Evolutionary conservation across 2,113 vertebrate species (phyloP), one percentile per base, ranked within the genome.

Genomic region (Morone chrysops): DNA sequence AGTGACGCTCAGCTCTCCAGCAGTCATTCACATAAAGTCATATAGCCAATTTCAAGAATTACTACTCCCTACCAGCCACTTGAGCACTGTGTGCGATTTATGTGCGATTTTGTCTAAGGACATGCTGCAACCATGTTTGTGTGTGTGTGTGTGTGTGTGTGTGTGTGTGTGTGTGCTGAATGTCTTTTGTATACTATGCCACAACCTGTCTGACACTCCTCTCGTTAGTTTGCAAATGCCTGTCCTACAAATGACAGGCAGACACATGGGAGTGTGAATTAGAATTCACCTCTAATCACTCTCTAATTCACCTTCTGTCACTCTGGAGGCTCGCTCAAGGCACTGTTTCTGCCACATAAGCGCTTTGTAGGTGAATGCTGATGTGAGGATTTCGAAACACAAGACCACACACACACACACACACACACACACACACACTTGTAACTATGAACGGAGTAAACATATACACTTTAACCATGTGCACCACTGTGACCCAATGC

Each of bases 241-340:
- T 79, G 72, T 88, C 82, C 85, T 81, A 77, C 69, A 82, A 79
- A 84, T 90, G 86, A 90, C 91, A 92, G 89, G 88, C 75, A 82
- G 92, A 89, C 91, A 82, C 90, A 87, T 74, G 87, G 89, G 92
- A 87, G 70, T 83, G 83, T 92, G 87, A 91, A 93, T 93, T 94
- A 92, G 82, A 92, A 93, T 93, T 91, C 89, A 89, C 90, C 87
- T 93, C 79, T 93, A 91, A 93, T 92, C 85, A 90, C 87, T 88
- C 84, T 87, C 80, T 93, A 90, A 92, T 91, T 93, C 92, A 92
- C 84, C 90, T 77, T 87, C 83, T 91, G 90, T 92, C 92, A 87
- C 68, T 87, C 83, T n/a, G 56, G 57, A 84, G 75, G 66, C 83
- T 90, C 38, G 66, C 83, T 92, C 84, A 61, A 54, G 56, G 73